phyloP scores from a whole-genome alignment of 1,140 invertebrate genomes.

The Diprion similis region DNA sequence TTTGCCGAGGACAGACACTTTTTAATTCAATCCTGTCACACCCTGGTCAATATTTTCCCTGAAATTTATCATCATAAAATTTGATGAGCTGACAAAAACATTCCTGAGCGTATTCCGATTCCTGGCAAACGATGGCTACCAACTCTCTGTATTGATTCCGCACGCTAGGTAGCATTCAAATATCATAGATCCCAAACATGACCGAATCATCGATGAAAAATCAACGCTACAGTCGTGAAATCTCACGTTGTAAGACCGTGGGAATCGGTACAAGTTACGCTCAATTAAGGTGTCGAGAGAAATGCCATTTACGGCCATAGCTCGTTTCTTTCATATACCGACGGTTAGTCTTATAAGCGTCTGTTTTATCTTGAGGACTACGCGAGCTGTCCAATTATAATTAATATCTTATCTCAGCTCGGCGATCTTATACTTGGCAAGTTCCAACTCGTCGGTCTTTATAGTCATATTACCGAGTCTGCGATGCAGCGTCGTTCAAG shows the following conservation, averaged over 20 bases:
- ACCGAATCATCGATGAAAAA: too few relatives aligned
- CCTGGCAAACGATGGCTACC: too few relatives aligned
- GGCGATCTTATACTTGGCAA: conserved; percentile 3
- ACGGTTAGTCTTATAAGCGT: conserved; percentile 2
- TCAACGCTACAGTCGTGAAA: too few relatives aligned
- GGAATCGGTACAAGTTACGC: background rate
- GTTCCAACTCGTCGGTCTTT: background rate
- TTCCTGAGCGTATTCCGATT: background rate
- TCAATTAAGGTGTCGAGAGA: background rate
- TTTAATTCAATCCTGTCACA: background rate
- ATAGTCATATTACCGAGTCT: too few relatives aligned
- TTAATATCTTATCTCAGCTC: background rate
- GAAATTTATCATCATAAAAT: background rate
- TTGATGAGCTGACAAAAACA: background rate
- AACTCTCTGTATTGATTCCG: too few relatives aligned
- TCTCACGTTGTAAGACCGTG: background rate
- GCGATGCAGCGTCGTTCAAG: too few relatives aligned
- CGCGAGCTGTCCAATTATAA: conserved; percentile 1
- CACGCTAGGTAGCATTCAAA: too few relatives aligned
- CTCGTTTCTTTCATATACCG: background rate
- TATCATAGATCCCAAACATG: too few relatives aligned
- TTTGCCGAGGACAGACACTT: background rate
- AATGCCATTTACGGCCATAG: background rate
- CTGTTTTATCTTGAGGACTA: background rate
- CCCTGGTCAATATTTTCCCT: background rate